Evolutionary conservation across 2,797 vertebrate species (phyloP), one percentile per base, ranked within the genome.

Genomic region (Xenops minutus): DNA sequence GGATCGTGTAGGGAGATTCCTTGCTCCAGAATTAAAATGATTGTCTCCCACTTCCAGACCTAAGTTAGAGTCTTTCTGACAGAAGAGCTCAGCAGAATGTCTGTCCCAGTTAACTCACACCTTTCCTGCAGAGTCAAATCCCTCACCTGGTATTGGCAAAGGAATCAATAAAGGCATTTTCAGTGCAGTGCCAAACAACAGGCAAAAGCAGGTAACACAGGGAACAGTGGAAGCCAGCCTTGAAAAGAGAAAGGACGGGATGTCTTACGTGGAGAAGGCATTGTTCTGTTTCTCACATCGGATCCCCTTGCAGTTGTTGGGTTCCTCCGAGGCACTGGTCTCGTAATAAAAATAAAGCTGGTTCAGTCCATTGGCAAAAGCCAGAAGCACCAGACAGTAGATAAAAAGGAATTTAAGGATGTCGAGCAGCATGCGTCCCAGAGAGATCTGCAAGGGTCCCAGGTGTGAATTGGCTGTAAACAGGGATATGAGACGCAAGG

Each of bases 391-490:
- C 98, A 99, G 98, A 59, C 99, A 99, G 98, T 99, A 99, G 95
- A 99, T 99, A 98, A 99, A 99, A 97, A 99, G 99, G 95, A 99
- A 99, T 97, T 99, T 99, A 94, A 99, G 99, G 97, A 99, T 99
- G 98, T 99, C 99, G n/a, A 99, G 98, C 97, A 99, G 98, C 99
- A 99, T 99, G 90, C 99, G 97, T 44, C 99, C 99, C 97, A 99
- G 98, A 16, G 99, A 99, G 92, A 99, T 99, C 98, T 99, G 99
- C 97, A 99, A 98, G 7, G 99, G 99, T 8, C 99, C 99, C 85
- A 99, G 98, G 98, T 99, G 99, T 15, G 99, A 99, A 98, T 99
- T 99, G 89, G 99, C 99, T 76, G 99, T 99, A 98, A 99, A 99
- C 82, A 99, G 98, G 69, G 99, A 99, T 95, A 99, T 99, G 98